Conservation (phyloP, 2,888 invertebrate species). For the Oscheius myriophilus region DNA sequence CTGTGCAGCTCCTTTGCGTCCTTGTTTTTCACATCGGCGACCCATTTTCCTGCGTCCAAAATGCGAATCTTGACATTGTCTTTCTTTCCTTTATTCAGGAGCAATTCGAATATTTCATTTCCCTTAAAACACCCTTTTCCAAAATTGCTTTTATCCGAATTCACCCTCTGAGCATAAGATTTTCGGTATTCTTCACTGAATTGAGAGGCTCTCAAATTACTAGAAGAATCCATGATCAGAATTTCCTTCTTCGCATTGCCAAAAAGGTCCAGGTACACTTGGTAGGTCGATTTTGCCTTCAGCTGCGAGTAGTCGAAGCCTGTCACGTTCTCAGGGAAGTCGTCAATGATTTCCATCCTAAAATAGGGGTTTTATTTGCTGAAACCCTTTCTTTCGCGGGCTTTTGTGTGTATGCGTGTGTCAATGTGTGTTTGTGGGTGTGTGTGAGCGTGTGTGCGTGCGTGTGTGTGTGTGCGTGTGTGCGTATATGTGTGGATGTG, state of each 20-base stretch:
- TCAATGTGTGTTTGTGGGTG: too few species aligned
- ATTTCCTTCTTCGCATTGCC: conserved; percentile 10
- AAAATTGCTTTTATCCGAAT: neutral
- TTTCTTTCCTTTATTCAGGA: conserved; percentile 1
- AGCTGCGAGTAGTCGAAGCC: conserved; percentile 16
- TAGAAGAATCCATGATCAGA: conserved; percentile 16
- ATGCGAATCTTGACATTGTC: conserved; percentile 1
- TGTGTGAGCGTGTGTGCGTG: too few species aligned
- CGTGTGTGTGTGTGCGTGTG: too few species aligned
- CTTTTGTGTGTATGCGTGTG: too few species aligned
- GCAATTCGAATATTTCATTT: conserved; percentile 14
- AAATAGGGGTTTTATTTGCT: neutral
- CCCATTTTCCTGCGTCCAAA: conserved; percentile 1
- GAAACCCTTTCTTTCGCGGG: too few species aligned
- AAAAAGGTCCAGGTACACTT: conserved; percentile 9
- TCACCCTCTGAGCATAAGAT: conserved; percentile 10
- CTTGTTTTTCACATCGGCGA: conserved; percentile 1
- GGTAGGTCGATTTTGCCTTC: conserved; percentile 1
- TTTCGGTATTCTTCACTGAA: conserved; percentile 6
- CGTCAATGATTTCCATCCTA: conserved; percentile 13
- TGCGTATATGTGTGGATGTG: too few species aligned
- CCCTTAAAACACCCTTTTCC: conserved; percentile 8
- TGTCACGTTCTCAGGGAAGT: conserved; percentile 11
- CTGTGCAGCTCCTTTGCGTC: conserved; percentile 10
- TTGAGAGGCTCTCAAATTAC: conserved; percentile 9